Evolutionary conservation across 2,888 invertebrate genomes (phyloP).

Genomic region (Mactromeris polynyma): DNA sequence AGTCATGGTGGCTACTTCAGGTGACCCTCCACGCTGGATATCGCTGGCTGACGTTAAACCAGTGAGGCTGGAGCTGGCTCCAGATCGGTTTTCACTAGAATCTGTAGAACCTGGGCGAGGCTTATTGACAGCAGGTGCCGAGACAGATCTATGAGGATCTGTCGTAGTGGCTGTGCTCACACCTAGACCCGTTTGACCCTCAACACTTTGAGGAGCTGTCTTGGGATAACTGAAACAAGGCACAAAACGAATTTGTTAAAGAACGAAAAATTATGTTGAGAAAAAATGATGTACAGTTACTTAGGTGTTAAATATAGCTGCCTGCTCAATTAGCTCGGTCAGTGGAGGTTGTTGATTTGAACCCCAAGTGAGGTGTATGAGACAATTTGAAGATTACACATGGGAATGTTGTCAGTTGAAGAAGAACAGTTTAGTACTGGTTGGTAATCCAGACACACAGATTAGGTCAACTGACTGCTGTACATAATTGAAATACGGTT

Average conservation of each 20-base stretch:
- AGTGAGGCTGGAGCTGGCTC: slow-evolving; percentile 77
- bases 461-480: no score
- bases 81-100: slow-evolving; percentile 77
- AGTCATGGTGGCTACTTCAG: slow-evolving; percentile 53
- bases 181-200: slow-evolving; percentile 76
- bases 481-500: no score
- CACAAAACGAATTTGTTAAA: not conserved
- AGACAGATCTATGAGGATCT: slow-evolving; percentile 69
- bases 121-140: slow-evolving; percentile 79
- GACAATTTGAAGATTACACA: no score
- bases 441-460: no score
- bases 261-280: no score
- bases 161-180: slow-evolving; percentile 25
- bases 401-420: no score
- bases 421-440: no score
- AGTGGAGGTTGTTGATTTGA: no score
- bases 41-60: slow-evolving; percentile 82
- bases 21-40: slow-evolving; percentile 60
- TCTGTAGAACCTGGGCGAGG: slow-evolving; percentile 78
- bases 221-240: slow-evolving; percentile 77
- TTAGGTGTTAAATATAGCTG: no score
- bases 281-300: no score
- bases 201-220: slow-evolving; percentile 81
- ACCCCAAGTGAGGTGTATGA: no score
- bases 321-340: no score